Conservation (phyloP, 2,888 invertebrate genomes). For the Drosophila yooni region DNA sequence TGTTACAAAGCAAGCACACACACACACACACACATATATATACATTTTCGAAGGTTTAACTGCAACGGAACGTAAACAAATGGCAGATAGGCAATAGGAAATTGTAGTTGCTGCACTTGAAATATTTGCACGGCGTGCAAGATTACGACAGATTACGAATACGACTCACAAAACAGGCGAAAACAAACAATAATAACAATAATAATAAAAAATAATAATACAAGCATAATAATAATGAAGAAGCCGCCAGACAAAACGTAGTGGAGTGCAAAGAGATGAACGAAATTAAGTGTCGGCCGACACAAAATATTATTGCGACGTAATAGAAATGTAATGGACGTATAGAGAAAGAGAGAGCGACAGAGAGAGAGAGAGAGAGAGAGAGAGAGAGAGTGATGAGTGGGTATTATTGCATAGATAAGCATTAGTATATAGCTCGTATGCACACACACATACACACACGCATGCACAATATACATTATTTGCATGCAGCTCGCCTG, state of each 20-base stretch:
- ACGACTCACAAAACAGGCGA: constrained; percentile 58
- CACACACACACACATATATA: neutral
- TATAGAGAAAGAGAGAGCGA: neutral
- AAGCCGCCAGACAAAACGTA: neutral
- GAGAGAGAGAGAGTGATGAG: neutral
- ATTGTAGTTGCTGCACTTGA: constrained; percentile 60
- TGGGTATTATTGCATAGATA: constrained; percentile 26
- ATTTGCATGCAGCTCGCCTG: neutral
- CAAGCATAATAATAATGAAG: constrained; percentile 12
- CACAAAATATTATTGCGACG: constrained; percentile 46
- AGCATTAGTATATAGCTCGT: constrained; percentile 1
- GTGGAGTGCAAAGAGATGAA: neutral
- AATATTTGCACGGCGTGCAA: constrained; percentile 47
- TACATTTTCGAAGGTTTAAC: constrained; percentile 20
- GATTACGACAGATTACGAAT: constrained; percentile 68
- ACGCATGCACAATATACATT: neutral
- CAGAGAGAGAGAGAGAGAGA: neutral
- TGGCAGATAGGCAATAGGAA: constrained; percentile 43
- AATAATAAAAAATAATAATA: constrained; percentile 2
- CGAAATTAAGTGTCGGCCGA: constrained; percentile 45
- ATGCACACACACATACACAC: neutral
- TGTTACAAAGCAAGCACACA: neutral
- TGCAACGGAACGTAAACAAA: constrained; percentile 51
- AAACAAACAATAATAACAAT: constrained; percentile 2
- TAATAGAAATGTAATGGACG: constrained; percentile 45